phyloP scores from a whole-genome alignment of 2,888 invertebrate genomes.

The Acronicta aceris region DNA sequence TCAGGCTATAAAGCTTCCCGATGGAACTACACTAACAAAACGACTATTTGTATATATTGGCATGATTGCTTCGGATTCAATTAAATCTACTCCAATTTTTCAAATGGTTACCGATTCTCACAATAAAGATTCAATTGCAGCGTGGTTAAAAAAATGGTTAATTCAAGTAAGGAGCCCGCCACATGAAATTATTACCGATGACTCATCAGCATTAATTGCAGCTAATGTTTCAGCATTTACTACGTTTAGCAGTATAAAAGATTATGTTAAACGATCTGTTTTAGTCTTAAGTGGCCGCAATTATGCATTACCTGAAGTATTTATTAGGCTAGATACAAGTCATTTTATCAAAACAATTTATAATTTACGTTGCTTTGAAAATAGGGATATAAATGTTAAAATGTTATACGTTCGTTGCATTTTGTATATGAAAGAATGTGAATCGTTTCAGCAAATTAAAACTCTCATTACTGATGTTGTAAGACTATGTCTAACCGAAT shows the following conservation, averaged over 20 bases:
- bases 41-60: constrained; percentile 43
- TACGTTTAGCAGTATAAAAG: constrained; percentile 35
- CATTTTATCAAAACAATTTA: constrained; percentile 31
- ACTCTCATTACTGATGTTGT: constrained; percentile 38
- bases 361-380: constrained; percentile 40
- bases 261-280: constrained; percentile 38
- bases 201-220: constrained; percentile 39
- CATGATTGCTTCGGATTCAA: constrained; percentile 38
- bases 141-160: constrained; percentile 45
- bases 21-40: constrained; percentile 42
- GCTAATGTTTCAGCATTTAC: constrained; percentile 38
- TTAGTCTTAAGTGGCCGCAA: constrained; percentile 35
- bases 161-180: constrained; percentile 36
- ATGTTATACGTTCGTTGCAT: constrained; percentile 39
- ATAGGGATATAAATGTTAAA: constrained; percentile 39
- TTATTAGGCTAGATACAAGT: constrained; percentile 29
- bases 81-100: constrained; percentile 40
- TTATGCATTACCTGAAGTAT: constrained; percentile 36
- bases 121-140: constrained; percentile 37
- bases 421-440: constrained; percentile 38
- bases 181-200: constrained; percentile 46
- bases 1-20: constrained; percentile 35
- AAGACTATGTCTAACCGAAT: constrained; percentile 39
- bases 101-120: constrained; percentile 47
- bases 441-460: constrained; percentile 39